Conservation (phyloP, 1,140 invertebrate genomes). For the Babylonia areolata region DNA sequence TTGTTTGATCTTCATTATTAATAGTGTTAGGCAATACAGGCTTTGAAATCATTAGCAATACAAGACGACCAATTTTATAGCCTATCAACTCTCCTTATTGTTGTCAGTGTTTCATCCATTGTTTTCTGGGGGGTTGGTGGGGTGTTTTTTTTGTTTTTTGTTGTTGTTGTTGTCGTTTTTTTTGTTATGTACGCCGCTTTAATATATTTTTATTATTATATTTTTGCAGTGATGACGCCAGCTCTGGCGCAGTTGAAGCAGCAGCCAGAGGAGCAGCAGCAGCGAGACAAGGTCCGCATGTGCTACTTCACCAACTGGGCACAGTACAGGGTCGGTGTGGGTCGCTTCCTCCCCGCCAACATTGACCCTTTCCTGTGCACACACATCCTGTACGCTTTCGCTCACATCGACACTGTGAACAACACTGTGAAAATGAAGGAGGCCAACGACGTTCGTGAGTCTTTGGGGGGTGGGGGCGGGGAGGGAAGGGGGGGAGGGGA, state of each 20-base stretch:
- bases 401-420: slow-evolving; percentile 75
- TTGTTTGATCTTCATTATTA: too few relatives aligned
- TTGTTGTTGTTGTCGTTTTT: too few relatives aligned
- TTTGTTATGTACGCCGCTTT: too few relatives aligned
- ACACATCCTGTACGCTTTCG: slow-evolving; percentile 95
- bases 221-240: background rate
- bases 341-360: slow-evolving; percentile 93
- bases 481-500: too few relatives aligned
- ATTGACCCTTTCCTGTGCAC: slow-evolving; percentile 91
- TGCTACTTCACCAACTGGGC: slow-evolving; percentile 98
- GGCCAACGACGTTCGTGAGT: slow-evolving; percentile 68
- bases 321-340: slow-evolving; percentile 88
- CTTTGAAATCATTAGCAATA: too few relatives aligned
- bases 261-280: background rate
- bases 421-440: slow-evolving; percentile 59
- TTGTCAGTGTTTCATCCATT: too few relatives aligned
- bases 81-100: too few relatives aligned
- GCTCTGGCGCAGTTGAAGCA: background rate
- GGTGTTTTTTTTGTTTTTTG: too few relatives aligned
- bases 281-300: slow-evolving; percentile 75
- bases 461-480: background rate
- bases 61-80: too few relatives aligned
- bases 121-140: too few relatives aligned
- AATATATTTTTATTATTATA: too few relatives aligned
- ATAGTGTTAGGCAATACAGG: too few relatives aligned